Conservation (phyloP, 2,113 vertebrate genomes). For the Irena cyanogastra region DNA sequence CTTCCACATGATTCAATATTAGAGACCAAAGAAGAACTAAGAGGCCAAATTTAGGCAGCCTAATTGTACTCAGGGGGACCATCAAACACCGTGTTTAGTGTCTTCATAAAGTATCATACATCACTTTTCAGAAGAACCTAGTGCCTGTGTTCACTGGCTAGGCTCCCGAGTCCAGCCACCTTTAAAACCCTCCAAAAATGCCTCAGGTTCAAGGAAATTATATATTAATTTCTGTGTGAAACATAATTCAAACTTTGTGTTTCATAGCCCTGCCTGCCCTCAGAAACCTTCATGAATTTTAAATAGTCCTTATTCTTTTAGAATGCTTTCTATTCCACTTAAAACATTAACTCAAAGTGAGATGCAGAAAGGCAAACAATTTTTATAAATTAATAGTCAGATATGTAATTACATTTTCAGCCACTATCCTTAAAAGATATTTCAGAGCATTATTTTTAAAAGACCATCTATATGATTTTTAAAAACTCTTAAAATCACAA, state of each 20-base stretch:
- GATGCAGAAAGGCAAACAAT: neutral
- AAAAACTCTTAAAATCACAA: constrained; percentile 66
- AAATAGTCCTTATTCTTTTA: neutral
- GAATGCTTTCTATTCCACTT: neutral
- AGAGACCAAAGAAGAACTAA: neutral
- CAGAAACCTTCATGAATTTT: neutral
- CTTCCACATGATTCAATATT: neutral
- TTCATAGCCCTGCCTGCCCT: neutral
- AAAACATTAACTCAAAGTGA: neutral
- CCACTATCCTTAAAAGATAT: constrained; percentile 28
- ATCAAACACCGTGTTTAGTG: neutral
- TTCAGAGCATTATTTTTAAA: constrained; percentile 23
- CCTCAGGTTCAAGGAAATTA: neutral
- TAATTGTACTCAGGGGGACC: neutral
- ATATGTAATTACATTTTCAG: neutral
- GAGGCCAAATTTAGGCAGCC: neutral
- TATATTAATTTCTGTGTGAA: neutral
- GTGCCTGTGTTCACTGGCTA: neutral
- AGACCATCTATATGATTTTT: constrained; percentile 50
- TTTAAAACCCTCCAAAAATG: neutral
- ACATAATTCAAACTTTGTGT: neutral
- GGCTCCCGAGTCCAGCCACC: neutral
- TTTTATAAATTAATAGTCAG: constrained; percentile 6
- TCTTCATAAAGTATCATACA: neutral
- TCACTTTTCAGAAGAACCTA: neutral